Percentiles rank a stretch among this genome's conserved stretches.
Evolutionary conservation across 2,797 vertebrate genomes (phyloP).

Genomic region (Eremophila alpestris): DNA sequence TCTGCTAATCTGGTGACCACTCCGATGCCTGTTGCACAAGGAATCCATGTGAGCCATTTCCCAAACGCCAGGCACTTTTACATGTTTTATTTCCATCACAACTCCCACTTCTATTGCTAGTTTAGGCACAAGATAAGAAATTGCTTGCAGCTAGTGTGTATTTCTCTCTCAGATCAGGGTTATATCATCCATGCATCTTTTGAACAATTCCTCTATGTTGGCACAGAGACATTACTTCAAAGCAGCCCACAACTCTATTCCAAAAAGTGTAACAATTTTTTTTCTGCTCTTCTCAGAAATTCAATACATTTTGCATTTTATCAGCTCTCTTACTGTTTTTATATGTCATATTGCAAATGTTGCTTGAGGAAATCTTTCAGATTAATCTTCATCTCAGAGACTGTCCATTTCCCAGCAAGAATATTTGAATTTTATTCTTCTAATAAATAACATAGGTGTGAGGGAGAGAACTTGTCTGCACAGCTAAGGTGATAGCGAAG

Average conservation of each 20-base stretch:
- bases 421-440: neutral
- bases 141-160: neutral
- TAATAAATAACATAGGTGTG: neutral
- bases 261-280: neutral
- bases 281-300: neutral
- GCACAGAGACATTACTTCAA: neutral
- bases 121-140: constrained; percentile 20
- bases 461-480: neutral
- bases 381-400: neutral
- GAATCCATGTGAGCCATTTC: neutral
- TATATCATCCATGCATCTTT: neutral
- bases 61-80: neutral
- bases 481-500: neutral
- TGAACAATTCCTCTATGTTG: neutral
- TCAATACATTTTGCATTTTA: neutral
- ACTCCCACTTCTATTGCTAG: constrained; percentile 5
- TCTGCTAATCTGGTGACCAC: constrained; percentile 19
- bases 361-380: neutral
- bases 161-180: neutral
- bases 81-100: neutral
- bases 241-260: neutral
- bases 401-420: neutral
- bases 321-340: neutral
- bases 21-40: neutral
- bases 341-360: neutral